Base-by-base conservation (phyloP, 2,797 vertebrate species). In the Enteromius unitaeniatus region DNA sequence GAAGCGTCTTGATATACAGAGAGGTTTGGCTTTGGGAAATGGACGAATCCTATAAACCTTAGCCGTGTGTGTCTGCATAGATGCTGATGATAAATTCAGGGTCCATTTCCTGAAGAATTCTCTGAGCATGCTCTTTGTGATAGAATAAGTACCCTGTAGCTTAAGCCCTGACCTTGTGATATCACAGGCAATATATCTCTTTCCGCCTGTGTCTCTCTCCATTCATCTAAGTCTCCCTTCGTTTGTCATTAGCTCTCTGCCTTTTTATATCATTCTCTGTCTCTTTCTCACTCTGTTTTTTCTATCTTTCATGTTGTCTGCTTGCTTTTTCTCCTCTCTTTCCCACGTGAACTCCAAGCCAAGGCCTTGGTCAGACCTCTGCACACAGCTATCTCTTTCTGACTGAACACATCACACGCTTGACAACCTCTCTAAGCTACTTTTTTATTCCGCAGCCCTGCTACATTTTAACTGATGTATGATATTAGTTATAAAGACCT, bases 121-220 rank as follows among this genome's bases (percentile, higher is more conserved):
- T 72, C 49, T 10, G n/a, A n/a, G 13, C 62, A 13, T 67, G 69
- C 47, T 55, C 77, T 79, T 62, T 60, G 37, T 67, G 81, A 58
- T 47, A 42, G 62, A 80, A 79, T 76, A 83, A 74, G 47, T 19
- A 62, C 53, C 81, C 73, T 72, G 70, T 70, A 62, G 77, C 64
- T 80, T 78, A 60, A 69, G 51, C 40, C 74, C 65, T 84, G 84
- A 84, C 84, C 84, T 75, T 76, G 73, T 83, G 85, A 67, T 77
- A 34, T 79, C 75, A 85, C 40, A 51, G 47, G 45, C 34, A 28
- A 74, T 86, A 81, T 69, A 82, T 84, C 73, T 70, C 23, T 75
- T 23, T 83, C 65, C 47, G 31, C 60, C 42, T 51, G 28, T 55
- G 70, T 76, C 68, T 79, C 51, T 79, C 68, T 64, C 49, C 49